A percentile compares a stretch with the other conserved stretches of the same genome.
phyloP scores from a whole-genome alignment of 2,888 invertebrate species.

The Plagiodera versicolora region DNA sequence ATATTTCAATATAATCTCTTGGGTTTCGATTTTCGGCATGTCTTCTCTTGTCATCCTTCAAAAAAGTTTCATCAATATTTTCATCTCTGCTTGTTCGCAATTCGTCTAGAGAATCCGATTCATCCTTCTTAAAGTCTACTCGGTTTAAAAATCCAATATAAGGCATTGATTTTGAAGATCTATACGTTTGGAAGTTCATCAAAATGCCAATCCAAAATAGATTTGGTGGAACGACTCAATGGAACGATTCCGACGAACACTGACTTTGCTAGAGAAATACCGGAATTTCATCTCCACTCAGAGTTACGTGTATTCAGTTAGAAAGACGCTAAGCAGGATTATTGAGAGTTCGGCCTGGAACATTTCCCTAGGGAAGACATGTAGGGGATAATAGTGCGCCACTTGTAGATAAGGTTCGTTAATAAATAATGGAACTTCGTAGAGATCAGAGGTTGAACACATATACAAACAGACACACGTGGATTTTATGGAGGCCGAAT shows the following conservation, averaged over 20 bases:
- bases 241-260: background rate
- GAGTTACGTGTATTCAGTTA: background rate
- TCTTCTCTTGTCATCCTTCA: too few species aligned
- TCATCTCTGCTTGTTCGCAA: too few species aligned
- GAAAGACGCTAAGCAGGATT: slow-evolving; percentile 6
- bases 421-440: slow-evolving; percentile 15
- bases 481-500: background rate
- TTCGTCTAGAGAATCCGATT: too few species aligned
- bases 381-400: slow-evolving; percentile 13
- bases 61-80: too few species aligned
- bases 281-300: slow-evolving; percentile 1
- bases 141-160: too few species aligned
- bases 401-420: slow-evolving; percentile 17
- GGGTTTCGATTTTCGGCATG: too few species aligned
- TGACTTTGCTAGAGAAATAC: background rate
- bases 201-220: too few species aligned
- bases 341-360: slow-evolving; percentile 5
- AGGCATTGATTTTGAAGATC: too few species aligned
- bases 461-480: background rate
- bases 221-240: too few species aligned
- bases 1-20: too few species aligned
- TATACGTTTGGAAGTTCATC: too few species aligned
- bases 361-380: slow-evolving; percentile 7
- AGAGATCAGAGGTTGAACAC: slow-evolving; percentile 10
- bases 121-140: too few species aligned